These are phyloP conservation scores for Ichneumoninae sp. DNA, from an alignment of 2,888 invertebrate genomes.

Conservation along the genomic window DNA sequence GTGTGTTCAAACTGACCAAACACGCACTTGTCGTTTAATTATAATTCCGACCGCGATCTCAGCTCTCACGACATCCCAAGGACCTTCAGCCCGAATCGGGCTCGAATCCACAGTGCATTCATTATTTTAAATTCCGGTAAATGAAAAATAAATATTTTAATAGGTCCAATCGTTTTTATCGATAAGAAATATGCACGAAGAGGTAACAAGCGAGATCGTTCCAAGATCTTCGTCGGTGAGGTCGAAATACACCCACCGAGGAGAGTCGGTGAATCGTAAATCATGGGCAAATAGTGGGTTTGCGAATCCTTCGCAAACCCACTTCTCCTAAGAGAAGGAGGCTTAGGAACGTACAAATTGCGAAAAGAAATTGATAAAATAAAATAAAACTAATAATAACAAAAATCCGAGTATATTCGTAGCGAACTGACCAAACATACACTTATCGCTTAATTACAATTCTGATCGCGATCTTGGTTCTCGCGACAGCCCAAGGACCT, in stretches of 20 bases:
- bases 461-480: background rate
- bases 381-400: background rate
- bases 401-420: background rate
- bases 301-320: too few relatives aligned
- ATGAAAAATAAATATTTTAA: background rate
- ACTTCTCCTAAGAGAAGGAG: too few relatives aligned
- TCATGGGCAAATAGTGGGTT: background rate
- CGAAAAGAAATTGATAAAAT: too few relatives aligned
- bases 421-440: background rate
- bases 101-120: background rate
- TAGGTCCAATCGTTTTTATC: slow-evolving; percentile 1
- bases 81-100: background rate
- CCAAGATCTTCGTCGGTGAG: background rate
- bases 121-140: background rate
- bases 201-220: slow-evolving; percentile 2
- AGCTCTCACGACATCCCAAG: background rate
- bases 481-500: background rate
- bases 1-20: background rate
- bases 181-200: background rate
- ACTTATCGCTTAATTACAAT: background rate
- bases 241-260: background rate
- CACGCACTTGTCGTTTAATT: background rate
- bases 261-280: background rate
- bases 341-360: background rate
- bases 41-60: background rate